A percentile compares a stretch with the other conserved stretches of the same genome.
Evolutionary conservation across 1,140 invertebrate genomes (phyloP).

Genomic region (Apis dorsata): DNA sequence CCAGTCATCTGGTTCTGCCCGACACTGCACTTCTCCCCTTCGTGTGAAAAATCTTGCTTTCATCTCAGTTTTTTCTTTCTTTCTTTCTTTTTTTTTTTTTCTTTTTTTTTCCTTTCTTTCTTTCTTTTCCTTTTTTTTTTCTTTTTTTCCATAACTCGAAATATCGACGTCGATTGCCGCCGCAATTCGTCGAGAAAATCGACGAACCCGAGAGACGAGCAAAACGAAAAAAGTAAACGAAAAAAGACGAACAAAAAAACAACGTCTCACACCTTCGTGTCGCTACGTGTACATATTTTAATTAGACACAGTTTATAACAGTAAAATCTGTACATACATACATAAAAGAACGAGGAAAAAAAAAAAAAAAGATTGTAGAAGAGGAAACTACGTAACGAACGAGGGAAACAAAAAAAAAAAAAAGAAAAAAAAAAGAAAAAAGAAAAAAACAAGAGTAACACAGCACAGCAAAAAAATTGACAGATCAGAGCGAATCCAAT

Average conservation of each 20-base stretch:
- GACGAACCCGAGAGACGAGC: background rate
- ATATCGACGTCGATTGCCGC: too few species aligned
- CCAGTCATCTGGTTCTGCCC: slow-evolving; percentile 56
- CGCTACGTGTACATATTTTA: slow-evolving; percentile 22
- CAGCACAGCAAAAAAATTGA: slow-evolving; percentile 67
- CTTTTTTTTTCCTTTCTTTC: too few species aligned
- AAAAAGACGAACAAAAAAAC: background rate
- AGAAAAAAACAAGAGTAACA: slow-evolving; percentile 65
- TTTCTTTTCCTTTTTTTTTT: too few species aligned
- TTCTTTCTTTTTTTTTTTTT: too few species aligned
- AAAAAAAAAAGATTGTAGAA: slow-evolving; percentile 37
- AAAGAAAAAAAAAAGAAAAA: slow-evolving; percentile 59
- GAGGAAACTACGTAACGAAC: slow-evolving; percentile 61
- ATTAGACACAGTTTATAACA: slow-evolving; percentile 65
- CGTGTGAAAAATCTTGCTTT: slow-evolving; percentile 45
- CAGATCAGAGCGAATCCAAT: slow-evolving; percentile 59
- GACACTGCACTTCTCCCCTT: slow-evolving; percentile 47
- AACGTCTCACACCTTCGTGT: slow-evolving; percentile 41
- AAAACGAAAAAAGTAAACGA: background rate
- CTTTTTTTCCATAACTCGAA: background rate
- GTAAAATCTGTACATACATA: slow-evolving; percentile 41
- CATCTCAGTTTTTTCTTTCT: slow-evolving; percentile 44
- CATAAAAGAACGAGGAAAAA: slow-evolving; percentile 51
- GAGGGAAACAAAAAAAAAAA: slow-evolving; percentile 62
- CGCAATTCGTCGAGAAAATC: too few species aligned